phyloP scores from a whole-genome alignment of 2,113 vertebrate species.

The Puma concolor region DNA sequence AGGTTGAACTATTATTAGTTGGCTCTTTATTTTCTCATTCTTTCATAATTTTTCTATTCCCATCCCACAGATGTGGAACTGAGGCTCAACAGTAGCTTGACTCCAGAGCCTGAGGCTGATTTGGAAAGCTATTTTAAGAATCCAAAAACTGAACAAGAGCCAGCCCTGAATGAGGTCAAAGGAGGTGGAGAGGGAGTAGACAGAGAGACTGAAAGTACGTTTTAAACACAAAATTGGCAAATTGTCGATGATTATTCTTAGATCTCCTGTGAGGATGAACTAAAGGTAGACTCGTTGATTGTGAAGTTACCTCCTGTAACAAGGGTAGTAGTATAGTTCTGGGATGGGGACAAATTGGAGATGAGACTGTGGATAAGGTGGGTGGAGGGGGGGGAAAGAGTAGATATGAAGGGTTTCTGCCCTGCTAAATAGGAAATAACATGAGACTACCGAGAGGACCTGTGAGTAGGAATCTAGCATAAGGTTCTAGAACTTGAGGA shows the following conservation, averaged over 20 bases:
- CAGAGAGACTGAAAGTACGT: neutral
- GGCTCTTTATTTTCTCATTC: neutral
- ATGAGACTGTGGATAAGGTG: neutral
- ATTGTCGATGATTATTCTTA: neutral
- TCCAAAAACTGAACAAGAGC: neutral
- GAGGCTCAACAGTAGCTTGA: neutral
- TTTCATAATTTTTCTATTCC: neutral
- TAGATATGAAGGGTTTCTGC: neutral
- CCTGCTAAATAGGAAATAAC: neutral
- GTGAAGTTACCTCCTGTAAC: neutral
- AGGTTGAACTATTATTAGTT: neutral
- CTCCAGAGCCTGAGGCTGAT: neutral
- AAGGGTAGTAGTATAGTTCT: neutral
- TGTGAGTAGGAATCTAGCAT: no score
- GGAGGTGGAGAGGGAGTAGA: no score
- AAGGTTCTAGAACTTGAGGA: neutral
- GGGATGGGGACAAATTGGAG: neutral
- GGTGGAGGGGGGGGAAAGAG: neutral
- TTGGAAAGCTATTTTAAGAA: neutral
- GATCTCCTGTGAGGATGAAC: neutral
- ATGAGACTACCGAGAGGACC: neutral
- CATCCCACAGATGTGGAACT: neutral
- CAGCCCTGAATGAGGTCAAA: neutral
- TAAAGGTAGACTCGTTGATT: neutral
- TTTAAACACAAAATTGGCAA: neutral